Evolutionary conservation across 2,888 invertebrate genomes (phyloP), one percentile per base, ranked within the genome.

Genomic region (Trissolcus brochymenae): DNA sequence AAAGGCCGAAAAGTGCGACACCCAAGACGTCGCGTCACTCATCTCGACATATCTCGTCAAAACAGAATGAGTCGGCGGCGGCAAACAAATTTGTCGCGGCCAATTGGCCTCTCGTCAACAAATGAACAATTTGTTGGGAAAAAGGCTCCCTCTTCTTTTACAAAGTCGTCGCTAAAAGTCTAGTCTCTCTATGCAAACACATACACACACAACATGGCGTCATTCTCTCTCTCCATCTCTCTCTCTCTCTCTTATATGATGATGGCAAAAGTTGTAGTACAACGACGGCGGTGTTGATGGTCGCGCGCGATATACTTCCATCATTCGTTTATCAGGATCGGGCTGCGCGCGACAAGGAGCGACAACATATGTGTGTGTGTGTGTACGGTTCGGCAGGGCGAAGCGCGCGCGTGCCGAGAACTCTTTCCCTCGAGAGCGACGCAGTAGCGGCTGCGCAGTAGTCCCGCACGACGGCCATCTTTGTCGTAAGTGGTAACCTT

Each of bases 401-500:
- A 71, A 76, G 70, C 71, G 78, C 67, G 70, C 71, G 78, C 67
- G 76, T 53, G 67, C 56, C 62, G 60, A 61, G 55, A 50, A 64
- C 67, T 66, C 76, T 65, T 81, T 81, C 77, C 68, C 73, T 66
- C 35, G 64, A 61, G 80, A 80, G 83, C 83, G 85, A 84, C 85
- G 85, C 85, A 82, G 78, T 82, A 11, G 16, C 82, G 84, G 82
- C 79, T 83, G 85, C 84, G 83, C 85, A 79, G 80, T 81, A 73
- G 57, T 55, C 16, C 21, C 55, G 40, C 11, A 46, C 35, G 56
- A 62, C 85, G 84, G 89, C 89, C 89, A 89, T 89, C 88, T 89
- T 88, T 88, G 87, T 88, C 86, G 53, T 64, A 87, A 89, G 87
- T 89, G 86, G 87, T 87, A 88, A 88, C 88, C 88, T 88, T 89